phyloP scores from a whole-genome alignment of 2,113 vertebrate genomes.

The Catharus minimus region DNA sequence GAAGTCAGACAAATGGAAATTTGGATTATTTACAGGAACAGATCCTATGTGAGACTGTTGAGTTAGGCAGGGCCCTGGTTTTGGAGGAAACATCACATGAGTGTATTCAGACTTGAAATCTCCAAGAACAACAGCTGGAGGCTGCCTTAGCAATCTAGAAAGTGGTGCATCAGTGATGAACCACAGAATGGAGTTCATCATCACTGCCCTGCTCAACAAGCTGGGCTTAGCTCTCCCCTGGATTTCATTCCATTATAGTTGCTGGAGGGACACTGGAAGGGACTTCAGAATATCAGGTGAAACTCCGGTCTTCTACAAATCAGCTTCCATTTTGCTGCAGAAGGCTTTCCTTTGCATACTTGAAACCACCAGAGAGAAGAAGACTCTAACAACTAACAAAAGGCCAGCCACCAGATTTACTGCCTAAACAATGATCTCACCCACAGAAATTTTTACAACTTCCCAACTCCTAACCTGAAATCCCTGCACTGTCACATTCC shows the following conservation, averaged over 20 bases:
- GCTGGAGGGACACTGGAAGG: not conserved
- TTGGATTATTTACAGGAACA: constrained; percentile 5
- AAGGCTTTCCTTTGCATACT: not conserved
- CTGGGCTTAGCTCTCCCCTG: not conserved
- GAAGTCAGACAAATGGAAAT: constrained; percentile 2
- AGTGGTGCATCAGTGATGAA: not conserved
- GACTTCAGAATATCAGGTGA: not conserved
- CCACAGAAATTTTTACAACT: not conserved
- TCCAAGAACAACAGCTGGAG: not conserved
- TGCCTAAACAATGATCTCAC: not conserved
- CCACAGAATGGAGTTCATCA: not conserved
- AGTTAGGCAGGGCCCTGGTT: not conserved
- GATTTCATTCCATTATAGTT: not conserved
- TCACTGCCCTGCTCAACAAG: not conserved
- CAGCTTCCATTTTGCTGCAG: not conserved
- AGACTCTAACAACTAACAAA: not conserved
- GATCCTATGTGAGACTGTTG: not conserved
- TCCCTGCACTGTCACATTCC: not conserved
- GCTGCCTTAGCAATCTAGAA: not conserved
- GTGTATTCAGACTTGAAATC: not conserved
- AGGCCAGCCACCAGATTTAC: not conserved
- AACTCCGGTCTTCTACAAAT: not conserved
- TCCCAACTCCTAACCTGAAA: not conserved
- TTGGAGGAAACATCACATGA: not conserved
- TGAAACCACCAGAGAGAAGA: not conserved